These are phyloP conservation scores for Urocyon cinereoargenteus DNA, from an alignment of 2,797 vertebrate genomes.

Conservation along the genomic window DNA sequence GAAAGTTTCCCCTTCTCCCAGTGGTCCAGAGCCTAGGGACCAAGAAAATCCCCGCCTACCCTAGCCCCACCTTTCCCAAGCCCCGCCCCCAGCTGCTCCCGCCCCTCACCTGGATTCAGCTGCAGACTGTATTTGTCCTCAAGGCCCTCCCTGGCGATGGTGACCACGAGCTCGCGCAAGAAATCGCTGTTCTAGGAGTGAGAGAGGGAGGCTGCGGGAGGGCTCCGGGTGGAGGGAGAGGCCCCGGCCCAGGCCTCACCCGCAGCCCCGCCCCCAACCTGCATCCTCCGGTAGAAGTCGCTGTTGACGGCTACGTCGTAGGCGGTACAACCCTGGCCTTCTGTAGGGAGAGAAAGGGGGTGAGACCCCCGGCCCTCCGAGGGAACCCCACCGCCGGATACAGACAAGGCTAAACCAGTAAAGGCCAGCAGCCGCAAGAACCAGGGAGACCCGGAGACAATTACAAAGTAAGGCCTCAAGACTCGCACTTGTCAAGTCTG, in stretches of 20 bases:
- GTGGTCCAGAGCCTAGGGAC: neutral
- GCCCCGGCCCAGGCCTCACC: neutral
- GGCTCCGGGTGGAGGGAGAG: neutral
- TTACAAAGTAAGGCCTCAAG: neutral
- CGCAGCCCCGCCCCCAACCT: conserved; percentile 83
- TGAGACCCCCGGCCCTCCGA: neutral
- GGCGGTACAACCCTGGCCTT: conserved; percentile 91
- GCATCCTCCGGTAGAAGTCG: conserved; percentile 92
- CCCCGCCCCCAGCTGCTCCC: neutral
- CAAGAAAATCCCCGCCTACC: neutral
- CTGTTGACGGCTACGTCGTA: conserved; percentile 94
- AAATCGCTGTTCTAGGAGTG: conserved; percentile 85
- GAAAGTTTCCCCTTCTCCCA: neutral
- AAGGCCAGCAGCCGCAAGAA: neutral
- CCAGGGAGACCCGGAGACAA: neutral
- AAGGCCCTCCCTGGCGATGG: conserved; percentile 93
- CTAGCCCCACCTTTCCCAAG: neutral
- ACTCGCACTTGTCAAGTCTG: neutral
- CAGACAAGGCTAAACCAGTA: neutral
- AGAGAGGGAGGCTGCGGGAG: neutral
- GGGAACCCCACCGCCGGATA: neutral
- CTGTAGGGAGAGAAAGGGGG: conserved; percentile 79
- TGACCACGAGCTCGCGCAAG: conserved; percentile 93
- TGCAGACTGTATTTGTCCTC: conserved; percentile 93
- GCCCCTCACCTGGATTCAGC: conserved; percentile 84